Percentiles rank a stretch among this genome's conserved stretches.
These are phyloP conservation scores for Drosophila baimaii DNA, from an alignment of 1,140 invertebrate species.

Conservation along the genomic window DNA sequence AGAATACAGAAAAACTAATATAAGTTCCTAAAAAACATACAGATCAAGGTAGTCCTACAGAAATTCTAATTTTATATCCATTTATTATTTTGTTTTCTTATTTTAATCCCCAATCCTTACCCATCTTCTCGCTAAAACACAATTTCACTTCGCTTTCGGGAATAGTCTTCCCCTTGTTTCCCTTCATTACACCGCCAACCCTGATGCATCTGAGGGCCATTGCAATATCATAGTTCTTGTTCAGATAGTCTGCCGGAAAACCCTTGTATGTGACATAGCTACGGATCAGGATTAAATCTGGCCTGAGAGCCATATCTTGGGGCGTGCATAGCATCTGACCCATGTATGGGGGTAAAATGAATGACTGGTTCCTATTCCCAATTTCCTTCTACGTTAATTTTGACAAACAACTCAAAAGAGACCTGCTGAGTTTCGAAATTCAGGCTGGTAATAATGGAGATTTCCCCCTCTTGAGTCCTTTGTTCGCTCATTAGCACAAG, in stretches of 20 bases:
- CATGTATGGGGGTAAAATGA: constrained; percentile 29
- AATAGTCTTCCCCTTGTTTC: constrained; percentile 15
- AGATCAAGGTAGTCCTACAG: no score
- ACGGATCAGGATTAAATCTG: constrained; percentile 44
- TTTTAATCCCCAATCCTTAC: constrained; percentile 27
- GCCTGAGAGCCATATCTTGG: constrained; percentile 38
- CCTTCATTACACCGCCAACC: constrained; percentile 34
- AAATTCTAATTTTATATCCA: no score
- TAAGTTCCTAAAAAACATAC: no score
- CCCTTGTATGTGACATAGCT: constrained; percentile 31
- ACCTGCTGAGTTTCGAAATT: constrained; percentile 24
- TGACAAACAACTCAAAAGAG: constrained; percentile 45
- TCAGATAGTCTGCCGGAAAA: neutral
- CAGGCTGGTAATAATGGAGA: constrained; percentile 8
- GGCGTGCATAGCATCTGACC: constrained; percentile 43
- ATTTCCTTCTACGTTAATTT: constrained; percentile 45
- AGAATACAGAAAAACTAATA: neutral
- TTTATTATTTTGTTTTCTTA: no score
- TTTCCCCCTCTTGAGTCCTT: constrained; percentile 24
- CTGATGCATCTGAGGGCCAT: constrained; percentile 35
- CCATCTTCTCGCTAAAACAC: constrained; percentile 39
- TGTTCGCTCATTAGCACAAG: constrained; percentile 58
- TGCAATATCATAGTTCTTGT: constrained; percentile 33
- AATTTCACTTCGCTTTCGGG: constrained; percentile 30
- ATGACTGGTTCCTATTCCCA: neutral